Evolutionary conservation across 1,140 invertebrate species (phyloP), one percentile per base, ranked within the genome.

Genomic region (Pristionchus pacificus): DNA sequence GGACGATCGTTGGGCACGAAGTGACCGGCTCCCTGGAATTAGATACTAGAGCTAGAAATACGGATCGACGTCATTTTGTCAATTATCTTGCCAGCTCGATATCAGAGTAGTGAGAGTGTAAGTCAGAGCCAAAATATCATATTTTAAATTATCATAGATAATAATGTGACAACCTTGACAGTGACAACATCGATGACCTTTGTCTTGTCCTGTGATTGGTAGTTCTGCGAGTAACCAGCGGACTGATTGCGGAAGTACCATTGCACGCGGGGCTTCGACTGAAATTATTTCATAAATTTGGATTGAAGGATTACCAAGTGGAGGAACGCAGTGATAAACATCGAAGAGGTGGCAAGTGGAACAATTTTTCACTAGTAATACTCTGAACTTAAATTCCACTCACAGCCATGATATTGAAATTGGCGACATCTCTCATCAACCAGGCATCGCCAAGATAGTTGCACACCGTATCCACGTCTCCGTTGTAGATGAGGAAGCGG

Each of bases 1-100:
- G 87, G 86, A 72, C 85, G 84, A 77, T 88, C 86, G 72, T 83
- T 81, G 1, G 87, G 87, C 6, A 88, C 87, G 86, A 87, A 87
- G 80, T 88, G 87, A 65, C 87, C 87, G 71, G 87, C 83, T 30
- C 86, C 87, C 80, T 85, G 30, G 68, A 69, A 19, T 15, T 29
- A 6, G 19, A 49, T 49, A 59, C n/a, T n/a, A n/a, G n/a, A n/a
- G n/a, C n/a, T n/a, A n/a, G n/a, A n/a, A n/a, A n/a, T n/a, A n/a
- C n/a, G 27, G 2, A 1, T 59, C 27, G 27, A 59, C 1, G 57
- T 1, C 1, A 1, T 59, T 59, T 59, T 14, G 49, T n/a, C 10
- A 59, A 2, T 24, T 27, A 2, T 59, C n/a, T 27, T 33, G n/a
- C n/a, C n/a, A n/a, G n/a, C n/a, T n/a, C n/a, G n/a, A n/a, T n/a